Percentiles rank a stretch among this genome's conserved stretches.
phyloP scores from a whole-genome alignment of 2,113 vertebrate genomes.

The Callithrix jacchus region DNA sequence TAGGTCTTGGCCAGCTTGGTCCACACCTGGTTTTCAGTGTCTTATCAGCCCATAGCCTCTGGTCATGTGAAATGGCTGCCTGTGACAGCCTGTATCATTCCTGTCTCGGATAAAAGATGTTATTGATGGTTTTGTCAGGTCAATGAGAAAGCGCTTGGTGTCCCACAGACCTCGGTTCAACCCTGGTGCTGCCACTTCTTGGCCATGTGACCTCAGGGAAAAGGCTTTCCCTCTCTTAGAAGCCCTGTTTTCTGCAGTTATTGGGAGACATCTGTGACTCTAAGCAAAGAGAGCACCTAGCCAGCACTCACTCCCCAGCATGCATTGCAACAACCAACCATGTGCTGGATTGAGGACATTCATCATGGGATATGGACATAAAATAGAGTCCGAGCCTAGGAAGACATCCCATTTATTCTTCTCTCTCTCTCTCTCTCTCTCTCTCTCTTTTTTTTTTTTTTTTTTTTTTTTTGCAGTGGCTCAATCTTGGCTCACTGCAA shows the following conservation, averaged over 20 bases:
- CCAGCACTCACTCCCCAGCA: fast-evolving
- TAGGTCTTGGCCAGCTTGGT: too few relatives aligned
- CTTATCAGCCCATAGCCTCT: too few relatives aligned
- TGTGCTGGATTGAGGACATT: not conserved
- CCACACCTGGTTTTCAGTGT: too few relatives aligned
- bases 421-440: too few relatives aligned
- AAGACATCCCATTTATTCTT: not conserved
- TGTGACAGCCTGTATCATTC: too few relatives aligned
- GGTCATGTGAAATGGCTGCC: too few relatives aligned
- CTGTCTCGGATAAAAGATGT: too few relatives aligned
- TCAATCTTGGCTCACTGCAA: too few relatives aligned
- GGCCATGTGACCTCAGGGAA: too few relatives aligned
- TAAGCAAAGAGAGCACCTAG: not conserved
- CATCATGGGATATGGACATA: not conserved
- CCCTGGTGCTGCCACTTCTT: not conserved
- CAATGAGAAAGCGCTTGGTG: not conserved
- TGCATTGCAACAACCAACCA: not conserved
- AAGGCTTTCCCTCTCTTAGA: not conserved
- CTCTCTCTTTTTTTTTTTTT: too few relatives aligned
- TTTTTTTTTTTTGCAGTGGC: too few relatives aligned
- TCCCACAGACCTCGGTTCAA: not conserved
- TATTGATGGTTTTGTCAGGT: not conserved
- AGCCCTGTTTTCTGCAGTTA: not conserved
- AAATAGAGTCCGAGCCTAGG: not conserved
- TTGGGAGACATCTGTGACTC: not conserved